Evolutionary conservation across 2,888 invertebrate genomes (phyloP), one percentile per base, ranked within the genome.

Genomic region (Merodon equestris): DNA sequence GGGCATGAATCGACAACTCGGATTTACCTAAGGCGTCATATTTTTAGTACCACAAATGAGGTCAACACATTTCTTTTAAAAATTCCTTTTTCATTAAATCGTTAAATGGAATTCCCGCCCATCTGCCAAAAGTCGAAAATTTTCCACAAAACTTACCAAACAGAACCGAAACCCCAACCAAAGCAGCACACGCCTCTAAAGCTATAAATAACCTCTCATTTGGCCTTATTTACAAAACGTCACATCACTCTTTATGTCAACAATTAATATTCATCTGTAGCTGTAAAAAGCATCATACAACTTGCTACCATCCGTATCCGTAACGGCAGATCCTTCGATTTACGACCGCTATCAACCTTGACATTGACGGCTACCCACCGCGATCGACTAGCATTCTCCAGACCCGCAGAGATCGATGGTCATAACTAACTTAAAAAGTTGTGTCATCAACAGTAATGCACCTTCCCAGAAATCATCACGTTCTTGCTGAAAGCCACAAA

Each of bases 401-500:
- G 10, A 34, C 1, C n/a, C 42, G 44, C 44, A 44, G 27, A 53
- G 13, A 9, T 27, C n/a, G 17, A 17, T 18, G 12, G 40, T n/a
- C 13, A 61, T 61, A 50, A n/a, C 34, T 61, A 50, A n/a, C 34
- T 18, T 27, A 9, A 12, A 13, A 64, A 47, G 38, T 27, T n/a
- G 60, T 60, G 53, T 60, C 53, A 54, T n/a, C 50, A 45, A 50
- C 42, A 18, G 48, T 36, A 48, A 71, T 63, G 61, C 48, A 61
- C 70, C 61, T 71, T 71, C 70, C 36, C 1, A 56, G 61, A 71
- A 71, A 61, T 38, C 50, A 45, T 54, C 44, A 53, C 53, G 45
- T 64, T 64, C 53, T 2, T 10, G 18, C 12, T 54, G 36, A 54
- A 54, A 54, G 38, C 53, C 51, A 36, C 13, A 38, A 50, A 12